Evolutionary conservation across 1,140 invertebrate species (phyloP), one percentile per base, ranked within the genome.

Genomic region (Sinonovacula constricta): DNA sequence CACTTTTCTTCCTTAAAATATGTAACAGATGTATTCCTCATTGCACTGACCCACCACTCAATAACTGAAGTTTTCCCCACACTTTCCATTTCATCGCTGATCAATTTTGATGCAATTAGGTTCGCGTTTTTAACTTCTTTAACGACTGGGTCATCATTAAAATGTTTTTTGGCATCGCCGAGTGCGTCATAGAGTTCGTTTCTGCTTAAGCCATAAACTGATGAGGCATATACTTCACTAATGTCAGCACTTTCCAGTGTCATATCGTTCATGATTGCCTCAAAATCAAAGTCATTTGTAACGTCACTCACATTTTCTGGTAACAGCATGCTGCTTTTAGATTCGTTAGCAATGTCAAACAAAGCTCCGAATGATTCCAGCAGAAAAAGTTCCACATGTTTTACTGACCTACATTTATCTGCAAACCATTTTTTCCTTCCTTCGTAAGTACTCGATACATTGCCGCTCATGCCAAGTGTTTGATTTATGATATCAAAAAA

Each of bases 1-100:
- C 70, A 74, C 26, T 53, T 33, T 5, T 31, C 22, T 24, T 18
- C 45, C 33, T 65, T 49, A 33, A 63, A 74, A 45, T 74, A 65
- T 18, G 28, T 30, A 4, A 14, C 54, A 14, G 59, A 53, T 2
- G 45, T 18, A 45, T 74, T 63, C 12, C 39, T 24, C 70, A 74
- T 74, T 10, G 59, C 70, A 24, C 15, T 15, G 3, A 63, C 30
- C 70, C 70, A 74, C 15, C 36, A 22, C 5, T 63, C 45, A 53
- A 74, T 22, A 22, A 74, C 39, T 34, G 39, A 30, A 18, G 63
- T 36, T 28, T 34, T 34, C 22, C 63, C 59, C 10, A 60, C 18
- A 30, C 31, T 59, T n/a, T 62, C 26, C 7, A 30, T 51, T 33
- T 74, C 34, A 31, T 22, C 14, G 15, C 34, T 34, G 7, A 74